Evolutionary conservation across 1,140 invertebrate species (phyloP).

Genomic region (Nasonia longicornis): DNA sequence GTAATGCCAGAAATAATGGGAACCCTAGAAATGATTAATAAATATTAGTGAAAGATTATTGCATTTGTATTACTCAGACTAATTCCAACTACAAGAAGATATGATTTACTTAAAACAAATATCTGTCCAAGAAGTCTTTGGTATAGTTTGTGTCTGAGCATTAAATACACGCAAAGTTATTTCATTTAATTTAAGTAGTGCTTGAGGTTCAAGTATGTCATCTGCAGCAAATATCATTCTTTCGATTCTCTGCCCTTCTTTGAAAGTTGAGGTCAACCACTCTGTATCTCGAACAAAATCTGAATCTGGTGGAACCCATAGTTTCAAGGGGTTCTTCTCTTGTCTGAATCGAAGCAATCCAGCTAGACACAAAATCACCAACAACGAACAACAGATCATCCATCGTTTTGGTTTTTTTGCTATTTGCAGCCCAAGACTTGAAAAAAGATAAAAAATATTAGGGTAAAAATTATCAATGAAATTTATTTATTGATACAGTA

Average conservation of each 20-base stretch:
- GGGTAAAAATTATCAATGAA: background rate
- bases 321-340: conserved; percentile 77
- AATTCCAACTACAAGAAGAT: conserved; percentile 8
- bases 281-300: conserved; percentile 78
- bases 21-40: conserved; percentile 53
- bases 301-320: conserved; percentile 79
- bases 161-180: conserved; percentile 59
- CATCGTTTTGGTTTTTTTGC: conserved; percentile 59
- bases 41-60: conserved; percentile 12
- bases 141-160: conserved; percentile 49
- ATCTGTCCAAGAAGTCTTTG: conserved; percentile 70
- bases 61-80: background rate
- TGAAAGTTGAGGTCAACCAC: conserved; percentile 79
- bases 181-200: conserved; percentile 64
- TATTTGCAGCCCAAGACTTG: conserved; percentile 62
- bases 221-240: conserved; percentile 74
- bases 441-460: conserved; percentile 1
- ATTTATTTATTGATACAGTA: background rate
- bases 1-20: conserved; percentile 57
- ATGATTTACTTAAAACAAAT: conserved; percentile 76
- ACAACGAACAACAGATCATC: conserved; percentile 58
- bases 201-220: conserved; percentile 75
- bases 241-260: conserved; percentile 74
- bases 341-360: conserved; percentile 63
- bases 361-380: conserved; percentile 61